Base-by-base conservation (phyloP, 1,140 invertebrate species). In the Adoxophyes honmai region DNA sequence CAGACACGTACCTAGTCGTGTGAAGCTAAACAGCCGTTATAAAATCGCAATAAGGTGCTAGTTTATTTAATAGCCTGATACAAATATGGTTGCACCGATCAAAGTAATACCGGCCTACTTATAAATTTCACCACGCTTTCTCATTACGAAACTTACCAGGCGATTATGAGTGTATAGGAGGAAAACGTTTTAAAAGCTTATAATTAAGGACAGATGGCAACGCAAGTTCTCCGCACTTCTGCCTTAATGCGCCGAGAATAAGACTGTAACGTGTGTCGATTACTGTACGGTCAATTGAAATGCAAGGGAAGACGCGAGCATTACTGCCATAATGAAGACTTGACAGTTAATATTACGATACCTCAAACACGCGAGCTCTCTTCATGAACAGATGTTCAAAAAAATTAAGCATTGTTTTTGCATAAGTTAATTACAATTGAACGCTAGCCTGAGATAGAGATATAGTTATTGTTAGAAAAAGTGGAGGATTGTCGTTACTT, bases 191-290 rank as follows among this genome's bases (percentile, higher is more conserved):
- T 21, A 48, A 21, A 21, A 3, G 28, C n/a, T 28, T 48, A 18
- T 48, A 44, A 44, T 44, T 44, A 48, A n/a, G 42, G 21, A 48
- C 42, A 48, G 16, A 11, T 5, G n/a, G 42, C 42, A 48, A 48
- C 42, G 28, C 11, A 8, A 14, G 18, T 10, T 44, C 3, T 21
- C 21, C 6, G 21, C 21, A 28, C 2, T 28, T 28, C 5, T 10
- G 10, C 10, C 42, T 48, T 21, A 48, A 13, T 1, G 1, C 7
- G 2, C 9, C 6, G 10, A 10, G 2, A 11, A 48, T 48, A 48
- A 48, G 42, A 5, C 14, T 48, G 6, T 39, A 13, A 28, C n/a
- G 3, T 48, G 4, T 11, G 42, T 48, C 21, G 42, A 6, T 33
- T 4, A 5, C 10, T 48, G 42, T 48, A 21, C 42, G 21, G 21